Conservation (phyloP, 2,797 vertebrate genomes). For the Dicrostonyx torquatus region DNA sequence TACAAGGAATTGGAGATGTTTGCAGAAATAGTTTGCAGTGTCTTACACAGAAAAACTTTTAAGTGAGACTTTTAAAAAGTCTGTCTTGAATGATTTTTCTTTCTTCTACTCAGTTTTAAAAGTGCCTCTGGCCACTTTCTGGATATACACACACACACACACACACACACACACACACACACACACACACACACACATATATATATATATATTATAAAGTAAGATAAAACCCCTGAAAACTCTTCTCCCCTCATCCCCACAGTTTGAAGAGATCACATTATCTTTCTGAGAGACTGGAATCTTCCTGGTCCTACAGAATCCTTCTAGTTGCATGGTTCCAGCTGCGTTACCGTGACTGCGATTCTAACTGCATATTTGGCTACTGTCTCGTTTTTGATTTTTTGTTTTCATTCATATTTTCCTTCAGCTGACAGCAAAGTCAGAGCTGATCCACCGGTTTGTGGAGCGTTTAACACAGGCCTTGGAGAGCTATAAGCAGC, state of each 20-base stretch:
- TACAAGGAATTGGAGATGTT: constrained; percentile 12
- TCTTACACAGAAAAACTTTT: constrained; percentile 37
- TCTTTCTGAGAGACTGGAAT: not conserved
- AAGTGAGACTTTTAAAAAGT: not conserved
- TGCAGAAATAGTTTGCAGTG: constrained; percentile 14
- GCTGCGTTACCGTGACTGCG: not conserved
- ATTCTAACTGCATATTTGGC: not conserved
- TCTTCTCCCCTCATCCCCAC: not conserved
- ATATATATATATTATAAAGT: constrained; percentile 35
- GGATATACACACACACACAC: too few relatives aligned
- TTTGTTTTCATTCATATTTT: constrained; percentile 68
- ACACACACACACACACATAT: too few relatives aligned
- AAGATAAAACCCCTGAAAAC: constrained; percentile 12
- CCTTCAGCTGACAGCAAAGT: constrained; percentile 88
- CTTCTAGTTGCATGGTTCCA: not conserved
- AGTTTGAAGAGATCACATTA: not conserved
- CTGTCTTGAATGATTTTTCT: constrained; percentile 14
- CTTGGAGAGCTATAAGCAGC: constrained; percentile 83
- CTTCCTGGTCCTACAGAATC: not conserved
- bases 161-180: too few relatives aligned
- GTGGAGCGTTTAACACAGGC: constrained; percentile 81
- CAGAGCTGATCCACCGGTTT: constrained; percentile 85
- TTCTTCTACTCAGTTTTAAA: constrained; percentile 42
- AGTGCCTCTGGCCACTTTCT: not conserved
- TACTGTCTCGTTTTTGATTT: constrained; percentile 55